Evolutionary conservation across 2,888 invertebrate species (phyloP), one percentile per base, ranked within the genome.

Genomic region (Formica aserva): DNA sequence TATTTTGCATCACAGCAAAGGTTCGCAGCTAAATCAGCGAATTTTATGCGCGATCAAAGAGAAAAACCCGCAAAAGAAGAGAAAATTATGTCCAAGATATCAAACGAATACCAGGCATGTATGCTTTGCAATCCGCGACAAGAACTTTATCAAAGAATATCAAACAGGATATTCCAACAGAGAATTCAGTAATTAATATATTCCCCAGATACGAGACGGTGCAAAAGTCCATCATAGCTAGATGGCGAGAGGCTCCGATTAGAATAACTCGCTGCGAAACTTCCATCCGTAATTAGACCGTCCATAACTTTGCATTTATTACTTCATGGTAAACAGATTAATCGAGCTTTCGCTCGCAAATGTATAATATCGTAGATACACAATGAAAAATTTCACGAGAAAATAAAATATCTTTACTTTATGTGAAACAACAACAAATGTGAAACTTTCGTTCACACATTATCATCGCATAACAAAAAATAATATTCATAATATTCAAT

Each of bases 261-360:
- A 86, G 83, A 76, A 75, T 69, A 71, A 86, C 90, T 90, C 86
- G 83, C 85, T 90, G 88, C 85, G 45, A 3, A 90, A 91, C 88
- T 91, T 90, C 88, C 85, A 80, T 82, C 81, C 84, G 85, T 91
- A 91, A 92, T 92, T 91, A 91, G 86, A 84, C 75, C 83, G 89
- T 89, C 91, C 91, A 91, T 89, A 91, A 92, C 85, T 92, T 92
- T 91, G 87, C 90, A 91, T 91, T 91, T 88, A 91, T 91, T 90
- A 91, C 74, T 48, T 35, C 41, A 69, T 86, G 86, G 90, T 87
- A 32, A 57, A 81, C 82, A 84, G 78, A 69, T 81, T 75, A 86
- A 84, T 75, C 62, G 55, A 60, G 83, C 41, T 67, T 60, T 29
- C 9, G 26, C n/a, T 6, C 29, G 15, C 52, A 48, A 41, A 63